Percentiles rank a stretch among this genome's conserved stretches.
Evolutionary conservation across 2,113 vertebrate genomes (phyloP).

Genomic region (Anolis sagrei): DNA sequence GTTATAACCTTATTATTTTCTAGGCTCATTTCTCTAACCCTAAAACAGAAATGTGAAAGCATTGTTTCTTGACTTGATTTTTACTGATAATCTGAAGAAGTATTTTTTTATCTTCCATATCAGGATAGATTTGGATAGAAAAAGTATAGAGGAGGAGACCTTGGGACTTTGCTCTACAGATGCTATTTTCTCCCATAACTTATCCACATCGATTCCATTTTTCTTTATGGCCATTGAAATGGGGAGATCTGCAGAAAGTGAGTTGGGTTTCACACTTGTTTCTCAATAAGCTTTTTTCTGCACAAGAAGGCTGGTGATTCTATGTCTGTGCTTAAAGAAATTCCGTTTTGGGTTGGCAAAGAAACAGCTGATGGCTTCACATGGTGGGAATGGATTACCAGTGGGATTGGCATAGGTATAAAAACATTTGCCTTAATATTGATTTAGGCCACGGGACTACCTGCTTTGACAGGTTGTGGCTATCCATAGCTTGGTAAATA

Average conservation of each 20-base stretch:
- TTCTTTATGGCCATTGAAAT: not conserved
- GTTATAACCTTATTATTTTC: not conserved
- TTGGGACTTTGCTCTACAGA: not conserved
- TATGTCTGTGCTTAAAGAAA: not conserved
- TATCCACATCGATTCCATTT: not conserved
- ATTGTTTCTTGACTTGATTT: not conserved
- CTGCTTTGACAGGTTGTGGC: not conserved
- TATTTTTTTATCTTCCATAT: no score
- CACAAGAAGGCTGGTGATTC: not conserved
- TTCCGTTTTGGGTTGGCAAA: not conserved
- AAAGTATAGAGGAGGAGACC: not conserved
- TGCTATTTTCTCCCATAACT: slow-evolving; percentile 9
- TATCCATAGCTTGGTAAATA: not conserved
- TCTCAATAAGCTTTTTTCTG: not conserved
- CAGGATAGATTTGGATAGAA: no score
- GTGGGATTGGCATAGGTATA: not conserved
- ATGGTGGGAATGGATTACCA: not conserved
- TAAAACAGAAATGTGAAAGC: not conserved
- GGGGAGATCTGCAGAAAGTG: not conserved
- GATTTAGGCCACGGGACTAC: not conserved
- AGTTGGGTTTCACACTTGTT: not conserved
- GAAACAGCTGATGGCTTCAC: not conserved
- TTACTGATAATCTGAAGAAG: not conserved
- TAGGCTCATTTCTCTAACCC: no score
- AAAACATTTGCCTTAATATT: not conserved